These are phyloP conservation scores for Cyclina sinensis DNA, from an alignment of 1,140 invertebrate genomes.

Conservation along the genomic window DNA sequence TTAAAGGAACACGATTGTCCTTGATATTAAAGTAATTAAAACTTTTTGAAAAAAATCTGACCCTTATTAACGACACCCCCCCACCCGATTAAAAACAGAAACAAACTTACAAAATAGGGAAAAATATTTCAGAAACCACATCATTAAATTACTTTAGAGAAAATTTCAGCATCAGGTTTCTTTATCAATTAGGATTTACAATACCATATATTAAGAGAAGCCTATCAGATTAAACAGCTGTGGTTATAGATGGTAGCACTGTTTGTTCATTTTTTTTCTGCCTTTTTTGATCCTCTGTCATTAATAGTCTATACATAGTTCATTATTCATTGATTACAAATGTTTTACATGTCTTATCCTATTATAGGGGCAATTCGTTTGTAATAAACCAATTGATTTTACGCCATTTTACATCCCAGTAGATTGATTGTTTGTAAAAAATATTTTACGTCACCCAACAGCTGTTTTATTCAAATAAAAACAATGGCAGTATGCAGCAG, in stretches of 20 bases:
- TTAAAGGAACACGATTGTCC: too few species aligned
- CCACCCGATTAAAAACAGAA: too few species aligned
- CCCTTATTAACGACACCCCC: too few species aligned
- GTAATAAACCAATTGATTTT: constrained; percentile 70
- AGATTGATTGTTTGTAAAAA: constrained; percentile 31
- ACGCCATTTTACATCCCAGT: constrained; percentile 41
- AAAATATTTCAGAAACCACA: too few species aligned
- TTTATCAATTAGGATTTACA: neutral
- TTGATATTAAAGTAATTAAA: too few species aligned
- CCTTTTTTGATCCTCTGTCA: constrained; percentile 40
- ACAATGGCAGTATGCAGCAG: constrained; percentile 13
- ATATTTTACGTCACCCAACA: constrained; percentile 10
- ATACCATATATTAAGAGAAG: neutral
- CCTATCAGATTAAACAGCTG: neutral
- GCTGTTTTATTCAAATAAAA: constrained; percentile 34
- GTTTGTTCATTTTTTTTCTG: constrained; percentile 17
- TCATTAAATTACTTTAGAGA: too few species aligned
- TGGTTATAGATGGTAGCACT: neutral
- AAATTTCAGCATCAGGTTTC: too few species aligned
- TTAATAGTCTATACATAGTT: constrained; percentile 36
- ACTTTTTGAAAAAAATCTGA: too few species aligned
- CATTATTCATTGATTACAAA: constrained; percentile 70
- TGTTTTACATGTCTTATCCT: constrained; percentile 60
- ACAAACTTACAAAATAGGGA: too few species aligned
- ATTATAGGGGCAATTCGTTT: constrained; percentile 32